These are phyloP conservation scores for Phaethon lepturus DNA, from an alignment of 2,113 vertebrate species.

Conservation along the genomic window DNA sequence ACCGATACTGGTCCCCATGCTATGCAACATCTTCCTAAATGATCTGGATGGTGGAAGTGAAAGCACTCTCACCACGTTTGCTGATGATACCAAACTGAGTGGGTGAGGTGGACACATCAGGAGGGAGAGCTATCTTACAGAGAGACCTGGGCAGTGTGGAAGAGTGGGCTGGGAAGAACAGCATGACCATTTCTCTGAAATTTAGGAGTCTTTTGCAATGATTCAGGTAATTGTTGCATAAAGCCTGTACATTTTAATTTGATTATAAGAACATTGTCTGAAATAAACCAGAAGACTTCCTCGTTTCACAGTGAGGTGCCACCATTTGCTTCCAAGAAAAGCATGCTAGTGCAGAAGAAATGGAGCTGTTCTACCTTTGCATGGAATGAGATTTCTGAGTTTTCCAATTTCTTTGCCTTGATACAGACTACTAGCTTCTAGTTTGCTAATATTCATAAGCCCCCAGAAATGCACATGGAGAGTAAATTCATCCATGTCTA, in stretches of 20 bases:
- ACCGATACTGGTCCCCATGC: too few species aligned
- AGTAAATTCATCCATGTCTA: not conserved
- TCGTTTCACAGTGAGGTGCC: not conserved
- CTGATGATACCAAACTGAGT: not conserved
- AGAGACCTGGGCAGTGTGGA: not conserved
- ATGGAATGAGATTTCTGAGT: not conserved
- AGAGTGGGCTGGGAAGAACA: not conserved
- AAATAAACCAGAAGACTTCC: not conserved
- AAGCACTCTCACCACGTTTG: not conserved
- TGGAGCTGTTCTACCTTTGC: not conserved
- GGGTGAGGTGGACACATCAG: not conserved
- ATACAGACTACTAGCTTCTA: not conserved
- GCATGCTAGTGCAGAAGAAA: not conserved
- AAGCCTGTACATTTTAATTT: not conserved
- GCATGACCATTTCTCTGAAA: not conserved
- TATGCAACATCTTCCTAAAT: not conserved
- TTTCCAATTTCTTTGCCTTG: not conserved
- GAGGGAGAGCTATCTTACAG: not conserved
- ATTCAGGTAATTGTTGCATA: not conserved
- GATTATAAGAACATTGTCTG: not conserved
- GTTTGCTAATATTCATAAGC: not conserved
- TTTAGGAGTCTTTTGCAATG: not conserved
- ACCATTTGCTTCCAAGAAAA: not conserved
- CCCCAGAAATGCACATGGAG: not conserved
- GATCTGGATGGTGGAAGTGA: not conserved